phyloP scores from a whole-genome alignment of 1,140 invertebrate species.

The Sitophilus oryzae region DNA sequence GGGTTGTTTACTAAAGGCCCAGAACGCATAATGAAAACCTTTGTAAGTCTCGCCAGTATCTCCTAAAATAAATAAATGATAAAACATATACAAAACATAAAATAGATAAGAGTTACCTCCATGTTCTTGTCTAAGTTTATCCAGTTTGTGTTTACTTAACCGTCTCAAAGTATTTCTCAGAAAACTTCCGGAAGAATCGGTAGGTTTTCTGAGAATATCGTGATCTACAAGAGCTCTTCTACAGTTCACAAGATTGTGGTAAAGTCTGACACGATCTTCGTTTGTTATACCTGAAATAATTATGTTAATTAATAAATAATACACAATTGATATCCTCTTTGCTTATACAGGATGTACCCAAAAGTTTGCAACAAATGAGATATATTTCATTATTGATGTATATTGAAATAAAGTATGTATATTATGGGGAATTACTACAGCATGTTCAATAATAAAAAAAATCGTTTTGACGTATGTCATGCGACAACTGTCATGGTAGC shows the following conservation, averaged over 20 bases:
- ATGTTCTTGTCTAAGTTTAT: conserved; percentile 76
- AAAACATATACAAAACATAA: not conserved
- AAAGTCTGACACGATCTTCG: conserved; percentile 74
- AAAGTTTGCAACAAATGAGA: too few relatives aligned
- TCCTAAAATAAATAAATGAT: conserved; percentile 8
- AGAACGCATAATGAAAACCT: conserved; percentile 78
- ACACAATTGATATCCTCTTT: too few relatives aligned
- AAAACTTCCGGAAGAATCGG: conserved; percentile 71
- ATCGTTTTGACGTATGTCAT: too few relatives aligned
- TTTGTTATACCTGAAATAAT: conserved; percentile 59
- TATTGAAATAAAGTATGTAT: not conserved
- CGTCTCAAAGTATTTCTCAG: conserved; percentile 79
- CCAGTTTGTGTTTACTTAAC: conserved; percentile 81
- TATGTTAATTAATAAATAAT: conserved; percentile 19
- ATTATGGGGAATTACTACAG: not conserved
- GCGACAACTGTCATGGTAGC: too few relatives aligned
- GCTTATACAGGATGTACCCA: too few relatives aligned
- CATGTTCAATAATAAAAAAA: too few relatives aligned
- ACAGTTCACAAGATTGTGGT: conserved; percentile 75
- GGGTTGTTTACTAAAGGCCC: conserved; percentile 80
- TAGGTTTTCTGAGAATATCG: conserved; percentile 73
- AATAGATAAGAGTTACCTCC: conserved; percentile 53
- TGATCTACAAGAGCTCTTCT: conserved; percentile 77
- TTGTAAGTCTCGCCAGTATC: conserved; percentile 78
- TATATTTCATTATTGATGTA: too few relatives aligned